Percentiles rank a stretch among this genome's conserved stretches.
Conservation (phyloP, 2,888 invertebrate species). For the Volucella zonaria region DNA sequence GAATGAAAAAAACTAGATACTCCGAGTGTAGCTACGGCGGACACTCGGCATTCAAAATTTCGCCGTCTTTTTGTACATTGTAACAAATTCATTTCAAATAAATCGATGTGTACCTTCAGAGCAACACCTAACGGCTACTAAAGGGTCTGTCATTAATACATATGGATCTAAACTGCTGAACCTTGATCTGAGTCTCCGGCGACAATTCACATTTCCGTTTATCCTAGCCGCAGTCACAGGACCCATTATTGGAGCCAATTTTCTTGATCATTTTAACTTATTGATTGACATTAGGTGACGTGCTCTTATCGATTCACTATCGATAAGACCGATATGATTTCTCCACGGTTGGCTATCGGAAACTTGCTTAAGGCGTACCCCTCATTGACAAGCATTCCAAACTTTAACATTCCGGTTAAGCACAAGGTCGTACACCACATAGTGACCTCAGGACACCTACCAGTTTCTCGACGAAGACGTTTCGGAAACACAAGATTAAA, state of each 20-base stretch:
- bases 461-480: conserved; percentile 44
- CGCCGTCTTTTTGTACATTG: conserved; percentile 22
- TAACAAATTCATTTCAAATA: background rate
- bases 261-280: background rate
- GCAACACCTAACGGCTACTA: background rate
- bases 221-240: no score
- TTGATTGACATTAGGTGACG: background rate
- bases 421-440: conserved; percentile 50
- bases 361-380: background rate
- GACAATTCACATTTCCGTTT: background rate
- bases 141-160: background rate
- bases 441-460: conserved; percentile 66
- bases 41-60: no score
- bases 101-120: no score
- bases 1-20: conserved; percentile 15
- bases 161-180: background rate
- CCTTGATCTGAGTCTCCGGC: background rate
- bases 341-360: background rate
- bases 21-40: no score
- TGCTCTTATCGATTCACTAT: conserved; percentile 1
- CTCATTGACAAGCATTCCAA: conserved; percentile 3
- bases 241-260: no score
- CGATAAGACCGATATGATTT: conserved; percentile 4
- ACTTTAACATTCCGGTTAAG: conserved; percentile 3
- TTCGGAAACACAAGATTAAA: conserved; percentile 58